These are phyloP conservation scores for Xanthorhoe spadicearia DNA, from an alignment of 2,888 invertebrate genomes.

Conservation along the genomic window DNA sequence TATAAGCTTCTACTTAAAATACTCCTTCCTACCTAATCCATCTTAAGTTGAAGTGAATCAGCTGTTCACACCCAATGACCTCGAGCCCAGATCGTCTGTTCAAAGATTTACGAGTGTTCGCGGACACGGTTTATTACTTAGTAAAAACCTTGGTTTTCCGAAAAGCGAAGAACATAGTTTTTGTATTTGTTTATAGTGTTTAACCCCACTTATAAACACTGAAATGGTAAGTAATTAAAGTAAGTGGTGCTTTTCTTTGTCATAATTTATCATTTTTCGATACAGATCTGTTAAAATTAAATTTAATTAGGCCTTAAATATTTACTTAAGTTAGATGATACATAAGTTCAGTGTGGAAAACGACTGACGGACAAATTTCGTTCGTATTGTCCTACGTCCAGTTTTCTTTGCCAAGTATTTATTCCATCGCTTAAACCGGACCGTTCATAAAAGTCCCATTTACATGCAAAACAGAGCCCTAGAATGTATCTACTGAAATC, in stretches of 20 bases:
- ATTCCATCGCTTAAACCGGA: constrained; percentile 26
- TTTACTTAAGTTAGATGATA: constrained; percentile 1
- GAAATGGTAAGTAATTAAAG: no score
- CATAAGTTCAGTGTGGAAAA: background rate
- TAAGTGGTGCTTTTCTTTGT: no score
- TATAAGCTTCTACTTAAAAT: no score
- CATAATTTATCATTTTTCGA: no score
- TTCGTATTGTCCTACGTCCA: background rate
- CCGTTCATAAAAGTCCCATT: constrained; percentile 38
- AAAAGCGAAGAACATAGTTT: background rate
- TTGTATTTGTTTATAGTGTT: no score
- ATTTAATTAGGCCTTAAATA: background rate
- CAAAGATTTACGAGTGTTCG: constrained; percentile 24
- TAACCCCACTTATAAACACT: no score
- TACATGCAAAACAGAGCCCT: constrained; percentile 39
- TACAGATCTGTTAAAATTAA: no score
- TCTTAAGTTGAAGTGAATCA: background rate
- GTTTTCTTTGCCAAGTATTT: constrained; percentile 23
- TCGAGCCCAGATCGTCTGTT: constrained; percentile 7
- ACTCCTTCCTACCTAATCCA: no score
- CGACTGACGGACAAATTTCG: no score
- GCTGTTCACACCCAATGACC: constrained; percentile 7
- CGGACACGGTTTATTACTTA: constrained; percentile 24
- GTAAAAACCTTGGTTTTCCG: background rate
- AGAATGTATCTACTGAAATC: constrained; percentile 36